These are phyloP conservation scores for Lateolabrax maculatus DNA, from an alignment of 2,797 vertebrate species.

Conservation along the genomic window DNA sequence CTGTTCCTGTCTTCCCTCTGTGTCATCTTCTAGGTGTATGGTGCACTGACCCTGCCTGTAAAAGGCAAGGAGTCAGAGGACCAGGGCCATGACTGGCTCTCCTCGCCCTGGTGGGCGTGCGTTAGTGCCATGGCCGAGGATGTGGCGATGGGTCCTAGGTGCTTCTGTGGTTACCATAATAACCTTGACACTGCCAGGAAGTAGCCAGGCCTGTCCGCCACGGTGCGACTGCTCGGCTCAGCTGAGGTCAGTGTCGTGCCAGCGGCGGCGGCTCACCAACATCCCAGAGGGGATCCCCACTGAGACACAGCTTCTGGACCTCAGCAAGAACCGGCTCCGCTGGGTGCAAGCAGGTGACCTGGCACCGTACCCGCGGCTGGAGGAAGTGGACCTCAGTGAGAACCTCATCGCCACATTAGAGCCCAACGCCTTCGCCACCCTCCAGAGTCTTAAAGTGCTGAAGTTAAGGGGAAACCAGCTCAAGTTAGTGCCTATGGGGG, in stretches of 20 bases:
- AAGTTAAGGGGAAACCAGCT: slow-evolving; percentile 94
- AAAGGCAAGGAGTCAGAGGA: slow-evolving; percentile 82
- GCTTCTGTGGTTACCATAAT: slow-evolving; percentile 77
- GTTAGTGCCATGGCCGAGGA: slow-evolving; percentile 76
- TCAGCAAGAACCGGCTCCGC: slow-evolving; percentile 96
- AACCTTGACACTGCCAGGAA: slow-evolving; percentile 84
- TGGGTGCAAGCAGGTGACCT: slow-evolving; percentile 94
- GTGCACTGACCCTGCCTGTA: slow-evolving; percentile 85
- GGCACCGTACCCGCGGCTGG: slow-evolving; percentile 90
- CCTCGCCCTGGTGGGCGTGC: slow-evolving; percentile 89
- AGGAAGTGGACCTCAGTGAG: slow-evolving; percentile 97
- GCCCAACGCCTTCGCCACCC: slow-evolving; percentile 93
- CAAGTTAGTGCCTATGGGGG: slow-evolving; percentile 93
- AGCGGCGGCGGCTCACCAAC: slow-evolving; percentile 91
- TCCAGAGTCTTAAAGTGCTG: slow-evolving; percentile 91
- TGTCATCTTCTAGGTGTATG: slow-evolving; percentile 82
- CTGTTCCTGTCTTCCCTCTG: slow-evolving; percentile 10
- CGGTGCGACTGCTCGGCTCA: slow-evolving; percentile 93
- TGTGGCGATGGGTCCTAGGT: slow-evolving; percentile 81
- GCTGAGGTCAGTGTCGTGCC: slow-evolving; percentile 91
- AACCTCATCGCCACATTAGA: slow-evolving; percentile 95
- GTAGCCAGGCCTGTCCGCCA: slow-evolving; percentile 89
- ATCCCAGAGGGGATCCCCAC: slow-evolving; percentile 97
- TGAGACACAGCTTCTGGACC: slow-evolving; percentile 93
- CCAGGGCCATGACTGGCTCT: slow-evolving; percentile 84